Evolutionary conservation across 1,140 invertebrate species (phyloP), one percentile per base, ranked within the genome.

Genomic region (Xylocopa sonorina): DNA sequence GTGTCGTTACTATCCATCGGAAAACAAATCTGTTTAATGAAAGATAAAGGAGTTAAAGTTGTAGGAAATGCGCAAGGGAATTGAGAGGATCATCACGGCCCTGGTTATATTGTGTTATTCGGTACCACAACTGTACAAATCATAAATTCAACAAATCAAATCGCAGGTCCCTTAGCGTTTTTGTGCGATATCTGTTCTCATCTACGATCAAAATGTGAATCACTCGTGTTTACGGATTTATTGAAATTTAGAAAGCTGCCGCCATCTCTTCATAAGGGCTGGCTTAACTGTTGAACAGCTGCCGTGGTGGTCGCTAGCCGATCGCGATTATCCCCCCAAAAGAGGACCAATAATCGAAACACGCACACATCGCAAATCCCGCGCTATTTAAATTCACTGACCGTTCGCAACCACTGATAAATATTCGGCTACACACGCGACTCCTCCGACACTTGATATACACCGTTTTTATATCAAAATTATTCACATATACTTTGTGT

Each of bases 361-460:
- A 71, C 82, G 68, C 80, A 78, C 81, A 77, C 83, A 80, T 79
- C 75, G 81, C 80, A 80, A 84, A 85, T 88, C 83, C 88, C 87
- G 87, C 89, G 86, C 81, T 87, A 85, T 85, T 89, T 89, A 86
- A 90, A 88, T 87, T 83, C 88, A 90, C 89, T 90, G 85, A 85
- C 78, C 84, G 85, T 88, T 77, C 80, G 80, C n/a, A 58, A 85
- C 62, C 84, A 87, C 87, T 82, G 82, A 86, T 80, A 84, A 78
- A 88, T 78, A 82, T 73, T 82, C 84, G 83, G 82, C 82, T 74
- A 83, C 77, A 80, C 87, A 80, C 82, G 72, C 86, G 74, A 87
- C 82, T 88, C 81, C 62, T 73, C 63, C 74, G 77, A 64, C 78
- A 68, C 79, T 67, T 62, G 55, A 71, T 72, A 78, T 48, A 80